A percentile compares a stretch with the other conserved stretches of the same genome.
phyloP scores from a whole-genome alignment of 2,888 invertebrate genomes.

The Linnaemya vulpina region DNA sequence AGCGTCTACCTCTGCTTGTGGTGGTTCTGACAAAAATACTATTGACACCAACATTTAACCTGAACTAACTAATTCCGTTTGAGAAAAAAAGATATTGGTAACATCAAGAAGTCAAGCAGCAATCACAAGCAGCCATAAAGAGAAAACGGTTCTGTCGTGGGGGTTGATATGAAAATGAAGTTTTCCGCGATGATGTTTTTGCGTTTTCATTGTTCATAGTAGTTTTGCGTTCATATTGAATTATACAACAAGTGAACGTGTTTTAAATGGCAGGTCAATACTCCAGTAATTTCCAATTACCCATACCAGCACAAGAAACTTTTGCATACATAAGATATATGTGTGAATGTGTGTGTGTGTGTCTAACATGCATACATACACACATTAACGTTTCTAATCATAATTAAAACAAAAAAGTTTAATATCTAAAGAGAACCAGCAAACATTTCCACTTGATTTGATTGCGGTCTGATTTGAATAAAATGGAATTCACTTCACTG shows the following conservation, averaged over 20 bases:
- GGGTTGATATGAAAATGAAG: not conserved
- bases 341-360: too few species aligned
- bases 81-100: not conserved
- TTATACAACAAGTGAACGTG: slow-evolving; percentile 57
- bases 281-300: slow-evolving; percentile 73
- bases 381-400: slow-evolving; percentile 2
- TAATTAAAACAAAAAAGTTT: slow-evolving; percentile 13
- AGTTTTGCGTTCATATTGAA: slow-evolving; percentile 64
- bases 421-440: not conserved
- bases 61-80: not conserved
- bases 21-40: not conserved
- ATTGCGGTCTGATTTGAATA: too few species aligned
- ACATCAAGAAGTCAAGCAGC: not conserved
- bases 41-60: slow-evolving; percentile 3
- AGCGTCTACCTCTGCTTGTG: slow-evolving; percentile 11
- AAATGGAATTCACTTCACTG: too few species aligned
- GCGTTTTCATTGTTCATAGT: slow-evolving; percentile 46
- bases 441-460: not conserved
- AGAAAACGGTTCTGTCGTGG: not conserved
- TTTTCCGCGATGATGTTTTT: slow-evolving; percentile 24
- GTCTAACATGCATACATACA: slow-evolving; percentile 7
- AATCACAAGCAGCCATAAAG: too few species aligned
- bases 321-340: not conserved
- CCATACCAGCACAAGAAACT: slow-evolving; percentile 40
- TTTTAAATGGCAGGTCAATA: slow-evolving; percentile 72